Evolutionary conservation across 2,888 invertebrate genomes (phyloP), one percentile per base, ranked within the genome.

Genomic region (Pogonocherus hispidulus): DNA sequence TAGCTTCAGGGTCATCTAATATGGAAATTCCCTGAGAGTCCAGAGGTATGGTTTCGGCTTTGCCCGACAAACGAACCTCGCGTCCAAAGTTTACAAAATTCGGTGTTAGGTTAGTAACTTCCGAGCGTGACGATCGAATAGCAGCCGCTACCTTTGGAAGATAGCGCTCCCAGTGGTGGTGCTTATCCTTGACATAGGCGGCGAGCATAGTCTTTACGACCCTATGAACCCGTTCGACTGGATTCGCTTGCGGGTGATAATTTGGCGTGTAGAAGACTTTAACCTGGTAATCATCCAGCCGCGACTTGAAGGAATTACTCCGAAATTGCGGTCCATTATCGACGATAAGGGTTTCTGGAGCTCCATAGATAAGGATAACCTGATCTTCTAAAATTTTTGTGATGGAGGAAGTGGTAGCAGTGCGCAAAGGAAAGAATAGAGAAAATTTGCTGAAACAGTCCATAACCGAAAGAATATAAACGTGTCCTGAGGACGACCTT

Each of bases 401-500:
- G 9, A 67, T 35, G 14, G 14, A 27, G 8, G 23, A 16, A 0
- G 63, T 22, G 3, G 67, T 67, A 11, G 63, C 63, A 2, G 56
- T 14, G 6, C 67, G 56, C n/a, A 60, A 14, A 8, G 63, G 51
- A 22, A 57, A 57, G n/a, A 67, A 56, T 27, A 22, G 16, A 46
- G 47, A 49, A 16, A 51, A 67, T 62, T 67, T 62, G 16, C 32
- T 59, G 47, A 67, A 67, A 44, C 57, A 65, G 23, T 63, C 57
- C 9, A 22, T 16, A 5, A 69, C 67, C n/a, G n/a, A n/a, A n/a
- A n/a, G n/a, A n/a, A n/a, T n/a, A n/a, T n/a, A n/a, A n/a, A n/a
- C n/a, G n/a, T n/a, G n/a, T n/a, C n/a, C n/a, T n/a, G n/a, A n/a
- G n/a, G n/a, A n/a, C n/a, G n/a, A n/a, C n/a, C n/a, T 6, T n/a